phyloP scores from a whole-genome alignment of 92 coral and sea anemone species.

The Palythoa heliodiscus region DNA sequence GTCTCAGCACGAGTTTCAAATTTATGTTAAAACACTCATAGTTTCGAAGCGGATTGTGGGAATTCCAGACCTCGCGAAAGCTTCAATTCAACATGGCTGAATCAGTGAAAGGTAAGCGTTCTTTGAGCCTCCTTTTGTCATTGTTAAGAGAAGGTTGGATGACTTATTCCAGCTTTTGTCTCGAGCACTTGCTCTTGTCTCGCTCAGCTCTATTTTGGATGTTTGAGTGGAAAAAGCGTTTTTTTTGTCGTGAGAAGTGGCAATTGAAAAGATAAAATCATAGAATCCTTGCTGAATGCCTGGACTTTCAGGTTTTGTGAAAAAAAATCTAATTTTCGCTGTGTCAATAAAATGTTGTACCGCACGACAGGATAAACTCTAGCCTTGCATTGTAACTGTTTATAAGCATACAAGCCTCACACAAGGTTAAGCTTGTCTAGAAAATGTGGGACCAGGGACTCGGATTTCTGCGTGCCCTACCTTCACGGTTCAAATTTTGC shows the following conservation, averaged over 20 bases:
- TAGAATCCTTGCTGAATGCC: conserved; percentile 39
- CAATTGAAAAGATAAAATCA: conserved; percentile 29
- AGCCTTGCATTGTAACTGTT: neutral
- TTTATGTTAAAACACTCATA: conserved; percentile 39
- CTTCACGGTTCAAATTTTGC: too few relatives aligned
- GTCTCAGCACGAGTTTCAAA: conserved; percentile 22
- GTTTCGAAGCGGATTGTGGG: conserved; percentile 43
- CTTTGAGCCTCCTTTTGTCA: conserved; percentile 39
- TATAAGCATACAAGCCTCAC: neutral
- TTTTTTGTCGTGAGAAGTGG: conserved; percentile 6
- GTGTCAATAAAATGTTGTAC: conserved; percentile 31
- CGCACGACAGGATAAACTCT: conserved; percentile 13
- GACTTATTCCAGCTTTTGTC: conserved; percentile 20
- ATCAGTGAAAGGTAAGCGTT: conserved; percentile 41
- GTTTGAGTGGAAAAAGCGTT: conserved; percentile 15
- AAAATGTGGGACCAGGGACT: conserved; percentile 4
- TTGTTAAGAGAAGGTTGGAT: conserved; percentile 32
- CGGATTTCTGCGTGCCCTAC: too few relatives aligned
- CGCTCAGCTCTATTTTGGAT: conserved; percentile 13
- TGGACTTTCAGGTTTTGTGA: conserved; percentile 24
- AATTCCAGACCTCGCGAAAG: conserved; percentile 37
- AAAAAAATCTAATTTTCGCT: neutral
- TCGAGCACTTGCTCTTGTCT: conserved; percentile 4
- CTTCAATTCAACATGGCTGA: conserved; percentile 26
- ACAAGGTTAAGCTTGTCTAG: neutral